These are phyloP conservation scores for Ciconia maguari DNA, from an alignment of 2,113 vertebrate genomes.

Conservation along the genomic window DNA sequence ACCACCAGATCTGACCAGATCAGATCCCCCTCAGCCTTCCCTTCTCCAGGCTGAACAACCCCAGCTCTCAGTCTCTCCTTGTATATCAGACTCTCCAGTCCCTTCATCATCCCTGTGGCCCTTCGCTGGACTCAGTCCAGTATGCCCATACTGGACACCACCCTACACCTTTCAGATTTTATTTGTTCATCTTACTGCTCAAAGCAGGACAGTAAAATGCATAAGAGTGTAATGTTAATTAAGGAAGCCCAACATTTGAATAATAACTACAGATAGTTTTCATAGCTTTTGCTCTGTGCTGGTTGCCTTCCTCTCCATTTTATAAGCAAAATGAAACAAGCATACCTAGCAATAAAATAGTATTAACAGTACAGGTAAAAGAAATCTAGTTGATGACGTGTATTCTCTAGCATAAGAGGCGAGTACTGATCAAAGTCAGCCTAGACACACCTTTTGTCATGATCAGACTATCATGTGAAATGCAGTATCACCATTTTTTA, in stretches of 20 bases:
- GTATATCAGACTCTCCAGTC: not conserved
- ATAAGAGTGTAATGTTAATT: not conserved
- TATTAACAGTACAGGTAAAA: not conserved
- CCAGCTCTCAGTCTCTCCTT: not conserved
- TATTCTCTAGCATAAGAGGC: not conserved
- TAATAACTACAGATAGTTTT: not conserved
- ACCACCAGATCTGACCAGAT: not conserved
- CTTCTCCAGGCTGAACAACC: not conserved
- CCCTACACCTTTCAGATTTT: not conserved
- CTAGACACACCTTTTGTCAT: not conserved
- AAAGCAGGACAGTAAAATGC: not conserved
- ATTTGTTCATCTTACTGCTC: not conserved
- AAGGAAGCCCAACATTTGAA: not conserved
- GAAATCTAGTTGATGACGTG: not conserved
- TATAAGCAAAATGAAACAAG: not conserved
- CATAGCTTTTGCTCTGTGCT: not conserved
- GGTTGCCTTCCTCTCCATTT: not conserved
- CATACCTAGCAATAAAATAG: not conserved
- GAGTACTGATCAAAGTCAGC: not conserved
- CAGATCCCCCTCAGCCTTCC: not conserved
- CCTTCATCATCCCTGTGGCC: not conserved
- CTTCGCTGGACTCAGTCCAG: not conserved
- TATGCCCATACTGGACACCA: not conserved
- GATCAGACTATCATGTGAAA: not conserved
- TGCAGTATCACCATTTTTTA: not conserved